phyloP scores from a whole-genome alignment of 2,797 vertebrate species.

The Cottoperca gobio region DNA sequence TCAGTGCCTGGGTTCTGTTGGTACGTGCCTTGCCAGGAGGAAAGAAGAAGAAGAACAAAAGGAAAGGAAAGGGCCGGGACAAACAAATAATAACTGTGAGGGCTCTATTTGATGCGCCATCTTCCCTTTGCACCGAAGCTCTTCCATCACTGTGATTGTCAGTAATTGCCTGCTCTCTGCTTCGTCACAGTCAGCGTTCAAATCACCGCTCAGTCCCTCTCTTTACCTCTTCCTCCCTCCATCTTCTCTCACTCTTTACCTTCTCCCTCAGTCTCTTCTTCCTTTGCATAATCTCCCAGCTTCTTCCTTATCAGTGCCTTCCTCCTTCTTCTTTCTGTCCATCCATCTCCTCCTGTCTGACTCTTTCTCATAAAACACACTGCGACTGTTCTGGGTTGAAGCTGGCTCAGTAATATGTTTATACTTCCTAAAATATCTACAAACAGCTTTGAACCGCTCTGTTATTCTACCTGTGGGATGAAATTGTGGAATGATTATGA shows the following conservation, averaged over 20 bases:
- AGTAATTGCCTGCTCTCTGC: conserved; percentile 68
- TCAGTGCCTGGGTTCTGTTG: conserved; percentile 16
- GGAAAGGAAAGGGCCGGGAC: conserved; percentile 16
- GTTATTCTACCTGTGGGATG: not conserved
- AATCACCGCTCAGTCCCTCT: conserved; percentile 34
- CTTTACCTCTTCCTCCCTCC: conserved; percentile 19
- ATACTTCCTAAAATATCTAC: conserved; percentile 38
- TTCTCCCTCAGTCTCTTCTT: conserved; percentile 17
- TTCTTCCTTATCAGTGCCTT: conserved; percentile 12
- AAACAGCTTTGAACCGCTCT: conserved; percentile 21
- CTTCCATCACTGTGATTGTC: conserved; percentile 70
- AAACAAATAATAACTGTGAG: conserved; percentile 56
- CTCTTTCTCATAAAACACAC: conserved; percentile 34
- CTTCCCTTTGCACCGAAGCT: conserved; percentile 60
- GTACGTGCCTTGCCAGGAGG: conserved; percentile 2
- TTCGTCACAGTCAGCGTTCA: conserved; percentile 55
- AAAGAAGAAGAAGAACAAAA: conserved; percentile 2
- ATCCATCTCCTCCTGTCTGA: conserved; percentile 14
- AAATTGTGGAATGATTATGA: conserved; percentile 13
- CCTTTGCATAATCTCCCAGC: not conserved
- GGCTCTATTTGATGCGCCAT: conserved; percentile 62
- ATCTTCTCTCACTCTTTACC: conserved; percentile 19
- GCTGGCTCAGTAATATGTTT: conserved; percentile 39
- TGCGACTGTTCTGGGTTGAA: conserved; percentile 26
- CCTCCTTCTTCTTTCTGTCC: conserved; percentile 7